Evolutionary conservation across 2,888 invertebrate genomes (phyloP).

Genomic region (Erebia ligea): DNA sequence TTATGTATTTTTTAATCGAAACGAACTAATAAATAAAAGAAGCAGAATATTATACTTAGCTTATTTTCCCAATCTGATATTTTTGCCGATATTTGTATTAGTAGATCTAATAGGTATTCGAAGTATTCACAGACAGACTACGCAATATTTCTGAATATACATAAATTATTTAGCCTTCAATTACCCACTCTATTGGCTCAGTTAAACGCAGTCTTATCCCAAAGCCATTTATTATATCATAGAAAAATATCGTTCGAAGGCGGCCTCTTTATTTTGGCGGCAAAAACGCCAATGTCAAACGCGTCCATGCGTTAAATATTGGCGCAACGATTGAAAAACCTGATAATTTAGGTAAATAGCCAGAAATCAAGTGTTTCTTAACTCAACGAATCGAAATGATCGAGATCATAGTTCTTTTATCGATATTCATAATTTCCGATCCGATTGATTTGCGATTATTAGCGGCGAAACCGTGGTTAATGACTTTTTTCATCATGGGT

Average conservation of each 20-base stretch:
- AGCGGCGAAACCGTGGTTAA: constrained; percentile 31
- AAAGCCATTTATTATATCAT: constrained; percentile 48
- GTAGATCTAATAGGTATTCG: too few relatives aligned
- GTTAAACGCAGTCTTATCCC: constrained; percentile 37
- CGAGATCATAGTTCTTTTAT: constrained; percentile 51
- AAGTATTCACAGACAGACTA: constrained; percentile 2
- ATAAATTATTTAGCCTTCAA: constrained; percentile 34
- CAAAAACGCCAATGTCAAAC: constrained; percentile 77
- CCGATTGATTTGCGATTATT: constrained; percentile 36
- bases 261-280: constrained; percentile 57
- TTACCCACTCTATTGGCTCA: constrained; percentile 37
- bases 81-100: too few relatives aligned
- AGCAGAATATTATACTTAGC: too few relatives aligned
- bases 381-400: constrained; percentile 50
- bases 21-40: too few relatives aligned
- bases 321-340: constrained; percentile 70
- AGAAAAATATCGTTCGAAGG: constrained; percentile 53
- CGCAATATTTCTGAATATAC: not conserved
- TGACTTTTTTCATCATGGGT: constrained; percentile 21
- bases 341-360: constrained; percentile 79
- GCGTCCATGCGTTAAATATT: constrained; percentile 75
- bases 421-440: constrained; percentile 48
- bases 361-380: constrained; percentile 78
- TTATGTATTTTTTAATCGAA: too few relatives aligned
- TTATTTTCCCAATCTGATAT: too few relatives aligned